Conservation (phyloP, 1,140 invertebrate genomes). For the Atta colombica region DNA sequence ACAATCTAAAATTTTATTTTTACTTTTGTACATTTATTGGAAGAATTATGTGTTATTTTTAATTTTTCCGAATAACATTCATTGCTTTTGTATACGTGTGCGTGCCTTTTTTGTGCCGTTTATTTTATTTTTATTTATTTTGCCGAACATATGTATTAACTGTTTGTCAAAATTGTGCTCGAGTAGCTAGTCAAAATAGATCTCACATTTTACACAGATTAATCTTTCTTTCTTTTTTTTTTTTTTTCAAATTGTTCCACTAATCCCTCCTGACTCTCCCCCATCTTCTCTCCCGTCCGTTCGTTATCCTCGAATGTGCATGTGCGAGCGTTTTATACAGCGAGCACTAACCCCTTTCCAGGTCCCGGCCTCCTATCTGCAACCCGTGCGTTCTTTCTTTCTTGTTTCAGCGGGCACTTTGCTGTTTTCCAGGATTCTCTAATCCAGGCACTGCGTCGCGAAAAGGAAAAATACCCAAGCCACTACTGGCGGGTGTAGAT, state of each 20-base stretch:
- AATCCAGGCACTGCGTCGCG: slow-evolving; percentile 92
- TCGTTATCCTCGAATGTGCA: slow-evolving; percentile 79
- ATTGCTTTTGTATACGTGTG: slow-evolving; percentile 2
- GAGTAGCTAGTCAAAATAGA: slow-evolving; percentile 31
- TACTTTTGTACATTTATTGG: slow-evolving; percentile 16
- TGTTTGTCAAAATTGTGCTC: slow-evolving; percentile 22
- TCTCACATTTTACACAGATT: slow-evolving; percentile 33
- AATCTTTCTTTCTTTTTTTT: slow-evolving; percentile 24
- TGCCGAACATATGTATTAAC: not conserved
- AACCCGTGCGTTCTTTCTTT: slow-evolving; percentile 87
- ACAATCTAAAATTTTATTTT: slow-evolving; percentile 35
- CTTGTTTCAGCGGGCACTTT: slow-evolving; percentile 92
- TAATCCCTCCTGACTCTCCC: slow-evolving; percentile 29
- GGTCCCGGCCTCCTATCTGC: slow-evolving; percentile 86
- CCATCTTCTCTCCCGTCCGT: not conserved
- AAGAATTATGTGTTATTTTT: not conserved
- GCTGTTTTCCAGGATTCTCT: slow-evolving; percentile 95
- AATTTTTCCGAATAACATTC: slow-evolving; percentile 6
- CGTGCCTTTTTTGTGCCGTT: slow-evolving; percentile 18
- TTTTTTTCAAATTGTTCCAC: slow-evolving; percentile 27
- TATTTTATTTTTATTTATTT: slow-evolving; percentile 40
- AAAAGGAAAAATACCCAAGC: slow-evolving; percentile 94
- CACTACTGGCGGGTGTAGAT: slow-evolving; percentile 92
- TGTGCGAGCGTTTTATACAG: slow-evolving; percentile 82
- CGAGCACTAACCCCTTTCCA: slow-evolving; percentile 86